Base-by-base conservation (phyloP, 92 coral and sea anemone species). In the Porites divaricata region DNA sequence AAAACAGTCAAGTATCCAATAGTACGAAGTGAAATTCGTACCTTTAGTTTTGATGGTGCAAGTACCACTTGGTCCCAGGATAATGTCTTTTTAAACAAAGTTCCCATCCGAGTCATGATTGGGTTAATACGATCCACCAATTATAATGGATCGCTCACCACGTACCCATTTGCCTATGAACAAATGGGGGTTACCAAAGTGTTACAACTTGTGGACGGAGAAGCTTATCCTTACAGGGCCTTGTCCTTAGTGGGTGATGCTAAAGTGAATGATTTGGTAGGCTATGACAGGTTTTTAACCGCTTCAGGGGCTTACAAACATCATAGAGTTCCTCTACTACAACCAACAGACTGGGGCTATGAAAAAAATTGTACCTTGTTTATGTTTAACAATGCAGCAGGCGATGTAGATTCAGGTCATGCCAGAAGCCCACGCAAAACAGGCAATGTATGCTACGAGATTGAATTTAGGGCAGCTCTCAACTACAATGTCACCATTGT, bases 211-310 rank as follows among this genome's bases (percentile, higher is more conserved):
- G 74, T 88, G 45, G 49, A 45, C 0, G 88, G 88, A 1, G 91
- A 88, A 70, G 85, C 25, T 51, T 88, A 83, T 70, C 85, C 91
- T 9, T 53, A 72, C 80, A 49, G 54, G 48, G 16, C 80, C 16
- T 49, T 88, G 84, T 75, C 70, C 14, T 57, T 88, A 19, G 63
- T 61, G 14, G 25, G 63, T 7, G 28, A 51, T 67, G 28, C 53
- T 9, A 63, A 50, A 16, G 28, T 53, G 12, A 75, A 75, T 81
- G 90, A 87, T 24, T 48, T 66, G 24, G 61, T 10, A 53, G 90
- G 90, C 11, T 87, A 87, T 20, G n/a, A n/a, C n/a, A n/a, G n/a
- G n/a, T n/a, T 51, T 15, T 26, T 24, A 49, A 12, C 51, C 56
- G 88, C 84, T 58, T 16, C 70, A 7, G 91, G 82, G 1, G 80